Evolutionary conservation across 2,113 vertebrate genomes (phyloP).

Genomic region (Oreotrochilus melanogaster): DNA sequence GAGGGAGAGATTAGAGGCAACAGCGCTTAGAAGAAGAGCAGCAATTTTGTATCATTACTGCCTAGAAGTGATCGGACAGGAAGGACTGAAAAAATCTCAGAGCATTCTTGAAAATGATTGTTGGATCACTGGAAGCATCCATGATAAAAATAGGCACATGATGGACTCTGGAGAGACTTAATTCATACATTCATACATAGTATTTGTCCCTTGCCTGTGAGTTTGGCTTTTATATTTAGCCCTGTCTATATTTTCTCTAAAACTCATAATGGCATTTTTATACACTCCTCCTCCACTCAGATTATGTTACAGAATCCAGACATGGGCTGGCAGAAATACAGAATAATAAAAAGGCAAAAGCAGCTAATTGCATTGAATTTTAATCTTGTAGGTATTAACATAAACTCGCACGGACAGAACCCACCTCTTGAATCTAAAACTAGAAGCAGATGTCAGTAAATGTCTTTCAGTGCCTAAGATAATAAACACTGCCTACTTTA

Average conservation of each 20-base stretch:
- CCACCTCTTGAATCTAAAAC: conserved; percentile 1
- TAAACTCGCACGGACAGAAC: background rate
- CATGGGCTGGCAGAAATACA: background rate
- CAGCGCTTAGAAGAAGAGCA: background rate
- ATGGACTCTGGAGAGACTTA: background rate
- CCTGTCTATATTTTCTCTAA: background rate
- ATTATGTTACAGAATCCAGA: background rate
- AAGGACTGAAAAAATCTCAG: background rate
- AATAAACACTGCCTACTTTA: background rate
- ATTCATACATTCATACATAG: background rate
- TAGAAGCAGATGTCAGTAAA: conserved; percentile 22
- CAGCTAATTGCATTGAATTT: background rate
- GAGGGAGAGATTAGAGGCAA: background rate
- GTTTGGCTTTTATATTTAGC: background rate
- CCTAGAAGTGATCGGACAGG: background rate
- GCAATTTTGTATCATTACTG: background rate
- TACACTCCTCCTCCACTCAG: background rate
- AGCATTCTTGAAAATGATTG: background rate
- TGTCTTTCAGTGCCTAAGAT: background rate
- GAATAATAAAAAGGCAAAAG: background rate
- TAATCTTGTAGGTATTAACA: background rate
- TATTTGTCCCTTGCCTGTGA: background rate
- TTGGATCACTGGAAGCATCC: background rate
- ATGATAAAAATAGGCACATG: background rate
- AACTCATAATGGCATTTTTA: background rate